Evolutionary conservation across 2,888 invertebrate genomes (phyloP).

Genomic region (Megastigmus dorsalis): DNA sequence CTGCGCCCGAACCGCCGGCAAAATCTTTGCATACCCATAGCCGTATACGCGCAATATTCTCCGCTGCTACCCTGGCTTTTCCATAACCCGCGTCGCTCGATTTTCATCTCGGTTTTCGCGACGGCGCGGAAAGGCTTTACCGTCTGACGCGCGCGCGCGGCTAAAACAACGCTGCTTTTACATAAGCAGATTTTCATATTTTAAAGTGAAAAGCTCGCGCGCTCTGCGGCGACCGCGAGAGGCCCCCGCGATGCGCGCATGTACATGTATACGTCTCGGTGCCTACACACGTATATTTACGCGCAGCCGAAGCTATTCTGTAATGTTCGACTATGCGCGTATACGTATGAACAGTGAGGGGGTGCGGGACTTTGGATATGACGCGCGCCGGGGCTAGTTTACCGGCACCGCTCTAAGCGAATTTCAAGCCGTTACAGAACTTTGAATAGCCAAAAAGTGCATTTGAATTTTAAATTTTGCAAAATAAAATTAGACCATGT

Average conservation of each 20-base stretch:
- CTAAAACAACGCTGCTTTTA: conserved; percentile 4
- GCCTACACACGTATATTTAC: too few relatives aligned
- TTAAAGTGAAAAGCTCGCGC: background rate
- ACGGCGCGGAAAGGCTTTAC: too few relatives aligned
- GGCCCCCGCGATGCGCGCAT: too few relatives aligned
- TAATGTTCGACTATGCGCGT: background rate
- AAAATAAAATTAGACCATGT: too few relatives aligned
- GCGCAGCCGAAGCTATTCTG: too few relatives aligned
- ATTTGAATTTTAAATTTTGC: conserved; percentile 37
- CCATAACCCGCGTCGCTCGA: too few relatives aligned
- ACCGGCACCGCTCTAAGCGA: background rate
- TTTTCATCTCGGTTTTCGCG: too few relatives aligned
- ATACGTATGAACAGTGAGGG: background rate
- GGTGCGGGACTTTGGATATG: too few relatives aligned
- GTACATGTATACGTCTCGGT: too few relatives aligned
- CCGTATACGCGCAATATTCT: background rate
- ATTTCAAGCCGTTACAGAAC: conserved; percentile 15
- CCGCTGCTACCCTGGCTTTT: conserved; percentile 8
- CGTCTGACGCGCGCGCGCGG: background rate
- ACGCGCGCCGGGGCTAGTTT: background rate
- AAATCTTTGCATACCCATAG: too few relatives aligned
- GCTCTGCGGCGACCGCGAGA: too few relatives aligned
- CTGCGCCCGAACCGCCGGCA: background rate
- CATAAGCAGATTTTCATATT: conserved; percentile 43
- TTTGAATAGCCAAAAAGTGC: conserved; percentile 11